phyloP scores from a whole-genome alignment of 2,797 vertebrate species.

The Oreonectes daqikongensis region DNA sequence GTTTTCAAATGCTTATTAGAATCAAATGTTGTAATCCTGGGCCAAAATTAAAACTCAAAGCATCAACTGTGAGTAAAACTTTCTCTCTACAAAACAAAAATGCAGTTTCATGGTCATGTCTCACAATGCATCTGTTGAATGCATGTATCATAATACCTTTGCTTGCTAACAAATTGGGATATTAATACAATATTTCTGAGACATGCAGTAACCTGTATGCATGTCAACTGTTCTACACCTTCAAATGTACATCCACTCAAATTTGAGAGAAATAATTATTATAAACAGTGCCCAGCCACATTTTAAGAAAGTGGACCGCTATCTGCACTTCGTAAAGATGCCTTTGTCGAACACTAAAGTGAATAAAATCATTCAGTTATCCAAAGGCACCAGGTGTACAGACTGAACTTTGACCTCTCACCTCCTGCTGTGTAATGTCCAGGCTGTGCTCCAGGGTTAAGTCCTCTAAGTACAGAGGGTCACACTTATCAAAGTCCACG shows the following conservation, averaged over 20 bases:
- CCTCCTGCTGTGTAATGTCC: slow-evolving; percentile 94
- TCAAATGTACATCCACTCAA: too few relatives aligned
- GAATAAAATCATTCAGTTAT: slow-evolving; percentile 3
- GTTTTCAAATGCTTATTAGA: too few relatives aligned
- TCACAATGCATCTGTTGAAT: neutral
- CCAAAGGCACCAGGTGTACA: slow-evolving; percentile 26
- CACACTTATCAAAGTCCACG: slow-evolving; percentile 96
- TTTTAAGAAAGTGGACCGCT: neutral
- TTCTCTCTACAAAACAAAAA: neutral
- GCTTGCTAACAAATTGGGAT: neutral
- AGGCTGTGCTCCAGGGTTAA: slow-evolving; percentile 92
- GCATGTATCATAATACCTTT: neutral
- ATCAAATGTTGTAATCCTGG: neutral
- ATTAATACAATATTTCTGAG: neutral
- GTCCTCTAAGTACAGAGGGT: slow-evolving; percentile 96
- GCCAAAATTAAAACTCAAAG: neutral
- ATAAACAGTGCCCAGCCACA: too few relatives aligned
- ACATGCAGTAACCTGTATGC: neutral
- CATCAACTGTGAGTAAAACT: neutral
- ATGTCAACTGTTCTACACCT: neutral
- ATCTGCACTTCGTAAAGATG: neutral
- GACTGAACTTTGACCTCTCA: slow-evolving; percentile 64
- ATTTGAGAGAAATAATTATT: too few relatives aligned
- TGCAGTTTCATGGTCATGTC: neutral
- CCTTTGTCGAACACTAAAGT: slow-evolving; percentile 13